Evolutionary conservation across 2,888 invertebrate genomes (phyloP).

Genomic region (Drosophila nigricruria): DNA sequence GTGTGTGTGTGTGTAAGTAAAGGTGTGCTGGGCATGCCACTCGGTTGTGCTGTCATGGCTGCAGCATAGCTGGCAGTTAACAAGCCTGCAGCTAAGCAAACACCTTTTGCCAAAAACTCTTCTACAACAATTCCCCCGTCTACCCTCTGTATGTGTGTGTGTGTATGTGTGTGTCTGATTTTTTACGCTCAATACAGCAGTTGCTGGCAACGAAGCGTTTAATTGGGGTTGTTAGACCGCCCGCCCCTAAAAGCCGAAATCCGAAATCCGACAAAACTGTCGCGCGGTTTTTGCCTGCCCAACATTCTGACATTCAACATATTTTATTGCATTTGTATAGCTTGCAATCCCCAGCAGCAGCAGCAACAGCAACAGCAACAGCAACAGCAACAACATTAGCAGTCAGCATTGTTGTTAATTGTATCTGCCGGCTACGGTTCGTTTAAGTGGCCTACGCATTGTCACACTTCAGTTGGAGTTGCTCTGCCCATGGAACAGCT

Average conservation of each 20-base stretch:
- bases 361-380: constrained; percentile 11
- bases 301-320: constrained; percentile 63
- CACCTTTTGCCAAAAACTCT: constrained; percentile 65
- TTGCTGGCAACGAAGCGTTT: constrained; percentile 63
- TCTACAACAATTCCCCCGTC: constrained; percentile 10
- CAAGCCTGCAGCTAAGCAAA: constrained; percentile 64
- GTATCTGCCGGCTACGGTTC: constrained; percentile 53
- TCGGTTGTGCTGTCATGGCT: constrained; percentile 53
- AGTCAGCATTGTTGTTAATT: constrained; percentile 62
- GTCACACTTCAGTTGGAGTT: constrained; percentile 70
- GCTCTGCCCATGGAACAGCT: constrained; percentile 14
- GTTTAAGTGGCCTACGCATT: constrained; percentile 61
- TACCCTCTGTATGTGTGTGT: neutral
- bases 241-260: constrained; percentile 45
- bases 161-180: constrained; percentile 46
- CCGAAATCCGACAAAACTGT: constrained; percentile 22
- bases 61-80: constrained; percentile 44
- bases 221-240: constrained; percentile 74
- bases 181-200: constrained; percentile 57
- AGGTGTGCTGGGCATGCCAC: constrained; percentile 48
- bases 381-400: constrained; percentile 25
- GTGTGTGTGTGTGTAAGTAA: constrained; percentile 33
- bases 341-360: constrained; percentile 12
- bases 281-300: constrained; percentile 47
- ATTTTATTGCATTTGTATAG: constrained; percentile 70